Conservation (phyloP, 2,113 vertebrate genomes). For the Equus quagga region DNA sequence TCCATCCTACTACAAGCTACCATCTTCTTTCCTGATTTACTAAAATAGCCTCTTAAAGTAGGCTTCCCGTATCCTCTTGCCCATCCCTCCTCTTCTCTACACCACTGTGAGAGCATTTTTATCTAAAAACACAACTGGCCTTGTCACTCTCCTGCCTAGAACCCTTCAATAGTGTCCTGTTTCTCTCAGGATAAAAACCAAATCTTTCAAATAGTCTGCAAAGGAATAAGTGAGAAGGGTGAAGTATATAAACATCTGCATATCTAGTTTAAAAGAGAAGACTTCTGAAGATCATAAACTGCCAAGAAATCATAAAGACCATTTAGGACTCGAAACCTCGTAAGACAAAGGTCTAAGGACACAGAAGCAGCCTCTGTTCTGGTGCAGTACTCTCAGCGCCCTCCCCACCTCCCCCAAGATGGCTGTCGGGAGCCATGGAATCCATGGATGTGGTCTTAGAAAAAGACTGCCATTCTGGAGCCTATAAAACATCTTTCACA, state of each 20-base stretch:
- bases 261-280: neutral
- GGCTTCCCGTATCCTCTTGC: neutral
- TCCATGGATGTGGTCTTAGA: neutral
- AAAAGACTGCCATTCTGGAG: neutral
- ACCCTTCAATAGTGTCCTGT: neutral
- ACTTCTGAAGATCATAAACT: neutral
- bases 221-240: neutral
- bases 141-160: neutral
- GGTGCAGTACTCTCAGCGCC: neutral
- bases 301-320: neutral
- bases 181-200: conserved; percentile 44
- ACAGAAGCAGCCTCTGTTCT: neutral
- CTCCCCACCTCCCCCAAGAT: too few species aligned
- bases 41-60: neutral
- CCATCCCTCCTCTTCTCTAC: neutral
- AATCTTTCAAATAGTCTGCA: neutral
- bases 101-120: neutral
- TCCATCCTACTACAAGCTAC: neutral
- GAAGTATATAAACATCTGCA: neutral
- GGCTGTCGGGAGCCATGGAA: neutral
- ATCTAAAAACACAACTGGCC: neutral
- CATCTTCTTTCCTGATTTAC: conserved; percentile 7
- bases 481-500: neutral
- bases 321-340: neutral
- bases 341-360: neutral